Evolutionary conservation across 1,140 invertebrate species (phyloP).

Genomic region (Diploscapter pachys): DNA sequence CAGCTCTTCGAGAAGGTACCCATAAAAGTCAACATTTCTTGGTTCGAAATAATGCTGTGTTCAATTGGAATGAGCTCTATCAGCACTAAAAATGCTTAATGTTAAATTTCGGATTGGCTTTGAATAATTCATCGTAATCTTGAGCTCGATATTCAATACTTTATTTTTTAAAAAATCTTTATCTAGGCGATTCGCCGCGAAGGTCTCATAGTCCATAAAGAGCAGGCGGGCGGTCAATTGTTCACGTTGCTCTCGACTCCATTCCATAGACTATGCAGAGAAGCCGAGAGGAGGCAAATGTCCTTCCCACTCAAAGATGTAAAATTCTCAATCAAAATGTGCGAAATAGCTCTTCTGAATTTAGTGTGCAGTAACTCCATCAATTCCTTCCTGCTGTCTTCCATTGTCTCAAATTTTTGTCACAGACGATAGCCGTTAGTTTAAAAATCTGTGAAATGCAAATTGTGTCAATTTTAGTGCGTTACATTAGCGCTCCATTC

Average conservation of each 20-base stretch:
- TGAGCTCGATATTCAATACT: neutral
- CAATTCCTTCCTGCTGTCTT: conserved; percentile 14
- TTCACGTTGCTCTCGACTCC: conserved; percentile 33
- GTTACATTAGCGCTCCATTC: conserved; percentile 24
- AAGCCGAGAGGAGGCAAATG: conserved; percentile 23
- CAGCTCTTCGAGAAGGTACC: conserved; percentile 16
- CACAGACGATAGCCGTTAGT: conserved; percentile 11
- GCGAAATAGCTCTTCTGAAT: neutral
- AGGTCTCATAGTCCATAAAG: conserved; percentile 19
- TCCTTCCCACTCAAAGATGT: conserved; percentile 32
- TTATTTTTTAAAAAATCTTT: neutral
- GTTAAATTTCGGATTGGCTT: too few relatives aligned
- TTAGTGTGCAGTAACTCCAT: conserved; percentile 13
- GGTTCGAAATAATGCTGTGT: neutral
- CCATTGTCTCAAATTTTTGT: conserved; percentile 16
- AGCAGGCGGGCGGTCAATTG: conserved; percentile 7
- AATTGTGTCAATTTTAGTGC: neutral
- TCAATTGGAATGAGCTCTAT: neutral
- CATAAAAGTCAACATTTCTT: neutral
- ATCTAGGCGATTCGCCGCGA: conserved; percentile 20
- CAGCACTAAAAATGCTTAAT: too few relatives aligned
- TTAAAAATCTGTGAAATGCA: neutral
- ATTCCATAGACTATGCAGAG: conserved; percentile 25
- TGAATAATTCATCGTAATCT: neutral
- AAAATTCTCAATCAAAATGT: neutral